Evolutionary conservation across 1,140 invertebrate species (phyloP).

Genomic region (Brachystomella parvula): DNA sequence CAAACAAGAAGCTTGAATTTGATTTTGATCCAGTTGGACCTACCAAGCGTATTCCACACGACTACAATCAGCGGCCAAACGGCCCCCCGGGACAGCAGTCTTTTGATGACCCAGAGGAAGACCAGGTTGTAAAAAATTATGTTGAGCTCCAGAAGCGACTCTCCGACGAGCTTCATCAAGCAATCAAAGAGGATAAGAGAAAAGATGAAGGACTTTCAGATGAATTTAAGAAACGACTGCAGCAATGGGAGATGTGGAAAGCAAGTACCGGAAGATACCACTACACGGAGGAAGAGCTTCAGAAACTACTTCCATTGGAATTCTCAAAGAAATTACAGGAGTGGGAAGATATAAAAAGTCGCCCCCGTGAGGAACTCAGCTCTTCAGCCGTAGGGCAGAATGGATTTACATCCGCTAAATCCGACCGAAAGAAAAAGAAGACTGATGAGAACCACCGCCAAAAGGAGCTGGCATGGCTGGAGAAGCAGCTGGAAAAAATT

Average conservation of each 20-base stretch:
- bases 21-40: slow-evolving; percentile 19
- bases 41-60: too few relatives aligned
- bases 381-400: not conserved
- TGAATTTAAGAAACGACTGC: slow-evolving; percentile 70
- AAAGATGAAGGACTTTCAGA: slow-evolving; percentile 48
- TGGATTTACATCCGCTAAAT: slow-evolving; percentile 37
- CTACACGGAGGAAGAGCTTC: slow-evolving; percentile 49
- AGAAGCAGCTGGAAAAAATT: slow-evolving; percentile 54
- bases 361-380: slow-evolving; percentile 10
- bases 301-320: slow-evolving; percentile 59
- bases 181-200: slow-evolving; percentile 18
- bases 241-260: slow-evolving; percentile 75
- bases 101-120: slow-evolving; percentile 43
- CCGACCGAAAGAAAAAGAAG: slow-evolving; percentile 44
- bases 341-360: slow-evolving; percentile 55
- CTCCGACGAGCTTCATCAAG: slow-evolving; percentile 29
- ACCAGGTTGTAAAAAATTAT: slow-evolving; percentile 49
- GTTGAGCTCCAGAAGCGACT: slow-evolving; percentile 27
- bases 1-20: slow-evolving; percentile 20
- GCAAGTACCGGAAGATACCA: slow-evolving; percentile 44
- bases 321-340: slow-evolving; percentile 63
- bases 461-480: slow-evolving; percentile 52
- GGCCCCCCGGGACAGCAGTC: not conserved
- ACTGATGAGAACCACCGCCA: slow-evolving; percentile 40
- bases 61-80: too few relatives aligned